Percentiles rank a stretch among this genome's conserved stretches.
Conservation (phyloP, 2,888 invertebrate species). For the Eupelmus urozonus region DNA sequence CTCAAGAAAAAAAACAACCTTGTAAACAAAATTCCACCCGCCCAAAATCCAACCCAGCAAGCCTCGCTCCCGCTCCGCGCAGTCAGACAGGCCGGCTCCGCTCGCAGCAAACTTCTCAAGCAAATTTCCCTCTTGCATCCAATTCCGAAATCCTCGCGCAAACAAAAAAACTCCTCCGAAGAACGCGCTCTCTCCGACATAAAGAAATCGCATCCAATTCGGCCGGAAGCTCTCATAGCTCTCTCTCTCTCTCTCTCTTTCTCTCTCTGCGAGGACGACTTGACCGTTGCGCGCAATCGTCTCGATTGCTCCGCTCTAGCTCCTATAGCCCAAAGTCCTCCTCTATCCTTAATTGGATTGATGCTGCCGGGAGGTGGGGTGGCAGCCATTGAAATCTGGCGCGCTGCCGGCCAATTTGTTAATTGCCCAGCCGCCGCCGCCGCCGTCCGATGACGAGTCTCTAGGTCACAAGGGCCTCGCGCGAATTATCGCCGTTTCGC, state of each 20-base stretch:
- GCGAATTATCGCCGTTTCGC: not conserved
- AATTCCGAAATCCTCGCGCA: no score
- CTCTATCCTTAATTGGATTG: conserved; percentile 53
- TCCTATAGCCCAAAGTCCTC: conserved; percentile 29
- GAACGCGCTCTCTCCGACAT: not conserved
- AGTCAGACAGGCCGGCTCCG: not conserved
- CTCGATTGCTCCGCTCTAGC: not conserved
- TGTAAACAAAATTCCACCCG: no score
- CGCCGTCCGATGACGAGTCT: not conserved
- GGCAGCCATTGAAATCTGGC: conserved; percentile 52
- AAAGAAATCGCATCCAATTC: conserved; percentile 19
- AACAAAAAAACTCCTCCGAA: no score
- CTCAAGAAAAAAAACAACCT: no score
- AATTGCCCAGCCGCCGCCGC: conserved; percentile 44
- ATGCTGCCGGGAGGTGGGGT: not conserved
- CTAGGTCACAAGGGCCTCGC: conserved; percentile 52
- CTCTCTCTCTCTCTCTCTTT: not conserved
- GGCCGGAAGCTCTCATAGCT: not conserved
- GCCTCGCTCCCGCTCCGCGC: no score
- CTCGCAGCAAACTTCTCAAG: not conserved
- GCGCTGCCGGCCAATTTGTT: conserved; percentile 57
- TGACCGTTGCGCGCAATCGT: not conserved
- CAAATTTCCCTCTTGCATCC: not conserved
- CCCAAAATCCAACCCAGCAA: no score
- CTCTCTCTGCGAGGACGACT: not conserved